Base-by-base conservation (phyloP, 2,113 vertebrate genomes). In the Podocnemis expansa region DNA sequence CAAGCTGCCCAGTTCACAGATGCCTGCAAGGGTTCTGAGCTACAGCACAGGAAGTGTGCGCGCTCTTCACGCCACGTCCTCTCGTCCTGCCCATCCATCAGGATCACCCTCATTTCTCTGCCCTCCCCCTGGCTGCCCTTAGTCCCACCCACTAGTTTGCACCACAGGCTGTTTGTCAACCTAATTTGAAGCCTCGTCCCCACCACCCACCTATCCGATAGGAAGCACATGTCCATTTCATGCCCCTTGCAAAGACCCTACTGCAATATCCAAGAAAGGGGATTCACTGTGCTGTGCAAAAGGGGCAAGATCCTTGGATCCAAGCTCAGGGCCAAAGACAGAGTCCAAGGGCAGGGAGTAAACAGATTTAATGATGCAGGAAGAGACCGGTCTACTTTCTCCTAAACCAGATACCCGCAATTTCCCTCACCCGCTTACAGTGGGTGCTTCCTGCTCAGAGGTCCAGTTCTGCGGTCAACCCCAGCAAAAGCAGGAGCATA, bases 1-100 rank as follows among this genome's bases (percentile, higher is more conserved):
- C 97, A 97, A 87, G 92, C 90, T 1, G 97, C 96, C 97, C 97
- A 95, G 96, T 92, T 95, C 95, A 51, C 96, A 96, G 96, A 95
- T 93, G 93, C 96, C 95, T 31, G 4, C 19, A 81, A 12, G 54
- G 67, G 54, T 87, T 91, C 92, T 2, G 2, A 70, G 63, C 79
- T 90, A 73, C 38, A 51, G 5, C 38, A 4, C 34, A 78, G 91
- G 84, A 88, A 94, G 58, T 91, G 85, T 43, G 94, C 1, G 70
- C 78, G 82, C 84, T 56, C 58, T 70, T 16, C 4, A 16, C 88
- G 43, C 82, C 95, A 85, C 52, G 67, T 58, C 29, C 13, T 2
- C 79, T 7, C 10, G 10, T 43, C 38, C 38, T 41, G 70, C 54
- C 52, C 49, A 85, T 31, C 67, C 16, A 1, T 21, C 85, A 80